A percentile compares a stretch with the other conserved stretches of the same genome.
Conservation (phyloP, 2,888 invertebrate genomes). For the Epiblema foenella region DNA sequence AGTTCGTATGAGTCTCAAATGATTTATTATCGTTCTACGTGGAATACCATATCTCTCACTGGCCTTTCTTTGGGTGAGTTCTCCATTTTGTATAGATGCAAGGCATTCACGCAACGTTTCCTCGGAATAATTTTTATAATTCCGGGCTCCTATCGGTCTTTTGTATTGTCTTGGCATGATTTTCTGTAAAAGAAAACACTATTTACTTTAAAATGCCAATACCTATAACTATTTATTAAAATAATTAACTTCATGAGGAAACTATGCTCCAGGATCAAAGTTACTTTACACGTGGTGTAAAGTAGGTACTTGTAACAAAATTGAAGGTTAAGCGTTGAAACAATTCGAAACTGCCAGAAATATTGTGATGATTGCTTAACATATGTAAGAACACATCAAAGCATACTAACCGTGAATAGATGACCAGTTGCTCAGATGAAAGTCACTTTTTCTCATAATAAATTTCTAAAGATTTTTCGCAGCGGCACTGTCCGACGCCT, state of each 20-base stretch:
- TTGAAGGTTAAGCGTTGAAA: not conserved
- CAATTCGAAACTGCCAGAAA: not conserved
- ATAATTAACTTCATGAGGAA: constrained; percentile 1
- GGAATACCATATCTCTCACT: constrained; percentile 41
- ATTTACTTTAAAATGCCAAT: constrained; percentile 8
- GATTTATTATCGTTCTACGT: constrained; percentile 31
- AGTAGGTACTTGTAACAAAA: too few relatives aligned
- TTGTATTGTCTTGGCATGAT: not conserved
- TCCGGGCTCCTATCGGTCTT: constrained; percentile 25
- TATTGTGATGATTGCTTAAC: not conserved
- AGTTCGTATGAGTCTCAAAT: not conserved
- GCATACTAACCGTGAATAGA: too few relatives aligned
- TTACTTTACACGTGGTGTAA: too few relatives aligned
- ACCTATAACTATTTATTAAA: constrained; percentile 3
- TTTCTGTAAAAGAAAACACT: not conserved
- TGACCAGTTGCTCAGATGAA: not conserved
- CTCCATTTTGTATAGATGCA: constrained; percentile 34
- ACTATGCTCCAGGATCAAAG: too few relatives aligned
- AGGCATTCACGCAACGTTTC: constrained; percentile 43
- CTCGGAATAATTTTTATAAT: constrained; percentile 43
- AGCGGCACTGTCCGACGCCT: not conserved
- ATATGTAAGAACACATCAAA: too few relatives aligned
- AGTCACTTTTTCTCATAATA: not conserved
- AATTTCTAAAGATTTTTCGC: not conserved
- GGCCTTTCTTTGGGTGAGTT: constrained; percentile 33